A percentile compares a stretch with the other conserved stretches of the same genome.
Conservation (phyloP, 2,797 vertebrate genomes). For the Anableps anableps region DNA sequence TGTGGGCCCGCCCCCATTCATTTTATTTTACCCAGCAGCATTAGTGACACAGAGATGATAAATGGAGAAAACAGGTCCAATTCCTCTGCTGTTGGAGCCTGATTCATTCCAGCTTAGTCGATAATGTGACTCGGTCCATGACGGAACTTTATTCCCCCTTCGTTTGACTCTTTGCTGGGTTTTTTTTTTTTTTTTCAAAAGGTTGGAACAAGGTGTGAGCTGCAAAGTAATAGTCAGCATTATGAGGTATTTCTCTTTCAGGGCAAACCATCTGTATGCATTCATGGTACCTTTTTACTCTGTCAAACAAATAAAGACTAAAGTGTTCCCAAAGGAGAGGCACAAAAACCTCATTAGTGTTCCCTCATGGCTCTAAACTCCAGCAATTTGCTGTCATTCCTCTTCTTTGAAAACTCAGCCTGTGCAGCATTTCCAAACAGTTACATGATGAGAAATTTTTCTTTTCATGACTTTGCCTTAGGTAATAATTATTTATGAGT, state of each 20-base stretch:
- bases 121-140: constrained; percentile 28
- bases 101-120: constrained; percentile 45
- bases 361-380: constrained; percentile 31
- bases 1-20: constrained; percentile 17
- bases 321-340: constrained; percentile 23
- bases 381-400: constrained; percentile 18
- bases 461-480: background rate
- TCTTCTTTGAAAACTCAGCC: constrained; percentile 10
- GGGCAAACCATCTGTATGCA: background rate
- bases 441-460: background rate
- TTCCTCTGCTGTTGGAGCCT: constrained; percentile 39
- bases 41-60: constrained; percentile 55
- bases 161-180: background rate
- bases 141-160: constrained; percentile 4
- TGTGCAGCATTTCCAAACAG: background rate
- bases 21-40: constrained; percentile 18
- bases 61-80: constrained; percentile 47
- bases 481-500: background rate
- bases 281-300: constrained; percentile 4
- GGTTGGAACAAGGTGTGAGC: constrained; percentile 1
- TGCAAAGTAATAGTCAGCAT: background rate
- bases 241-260: constrained; percentile 14
- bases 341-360: constrained; percentile 43
- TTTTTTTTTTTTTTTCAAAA: background rate
- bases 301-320: constrained; percentile 1